Percentiles rank a stretch among this genome's conserved stretches.
These are phyloP conservation scores for Coregonus clupeaformis DNA, from an alignment of 2,113 vertebrate species.

Conservation along the genomic window DNA sequence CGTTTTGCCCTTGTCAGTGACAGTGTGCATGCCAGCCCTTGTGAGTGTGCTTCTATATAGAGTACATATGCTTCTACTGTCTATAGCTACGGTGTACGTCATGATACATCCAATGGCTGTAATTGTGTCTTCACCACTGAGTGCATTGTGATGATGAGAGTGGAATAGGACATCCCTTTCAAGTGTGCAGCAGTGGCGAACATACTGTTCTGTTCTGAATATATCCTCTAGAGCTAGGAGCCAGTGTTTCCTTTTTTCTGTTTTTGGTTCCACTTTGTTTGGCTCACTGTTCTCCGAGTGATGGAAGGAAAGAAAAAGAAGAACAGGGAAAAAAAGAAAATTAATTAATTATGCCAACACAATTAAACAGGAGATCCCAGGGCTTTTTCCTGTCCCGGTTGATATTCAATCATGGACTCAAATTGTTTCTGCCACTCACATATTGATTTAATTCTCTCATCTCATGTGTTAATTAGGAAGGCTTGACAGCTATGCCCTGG, in stretches of 20 bases:
- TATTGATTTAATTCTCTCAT: slow-evolving; percentile 65
- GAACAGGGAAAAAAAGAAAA: slow-evolving; percentile 4
- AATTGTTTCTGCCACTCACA: slow-evolving; percentile 65
- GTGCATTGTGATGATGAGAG: no score
- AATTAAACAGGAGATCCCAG: slow-evolving; percentile 56
- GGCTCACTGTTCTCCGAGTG: slow-evolving; percentile 18
- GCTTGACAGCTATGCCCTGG: slow-evolving; percentile 47
- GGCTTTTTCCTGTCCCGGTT: slow-evolving; percentile 45
- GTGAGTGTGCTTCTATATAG: no score
- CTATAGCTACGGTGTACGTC: no score
- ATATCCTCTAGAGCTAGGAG: no score
- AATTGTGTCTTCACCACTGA: no score
- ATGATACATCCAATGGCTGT: no score
- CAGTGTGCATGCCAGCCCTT: no score
- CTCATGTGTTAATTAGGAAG: slow-evolving; percentile 60
- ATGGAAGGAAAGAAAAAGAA: slow-evolving; percentile 21
- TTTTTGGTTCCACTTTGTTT: neutral
- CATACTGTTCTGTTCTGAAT: no score
- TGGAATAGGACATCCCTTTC: no score
- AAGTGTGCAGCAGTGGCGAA: no score
- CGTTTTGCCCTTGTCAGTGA: no score
- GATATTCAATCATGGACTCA: slow-evolving; percentile 57
- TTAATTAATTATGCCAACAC: slow-evolving; percentile 58
- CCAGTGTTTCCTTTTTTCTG: neutral
- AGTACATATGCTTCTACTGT: no score